Conservation (phyloP, 2,888 invertebrate genomes). For the Drosophila rubida region DNA sequence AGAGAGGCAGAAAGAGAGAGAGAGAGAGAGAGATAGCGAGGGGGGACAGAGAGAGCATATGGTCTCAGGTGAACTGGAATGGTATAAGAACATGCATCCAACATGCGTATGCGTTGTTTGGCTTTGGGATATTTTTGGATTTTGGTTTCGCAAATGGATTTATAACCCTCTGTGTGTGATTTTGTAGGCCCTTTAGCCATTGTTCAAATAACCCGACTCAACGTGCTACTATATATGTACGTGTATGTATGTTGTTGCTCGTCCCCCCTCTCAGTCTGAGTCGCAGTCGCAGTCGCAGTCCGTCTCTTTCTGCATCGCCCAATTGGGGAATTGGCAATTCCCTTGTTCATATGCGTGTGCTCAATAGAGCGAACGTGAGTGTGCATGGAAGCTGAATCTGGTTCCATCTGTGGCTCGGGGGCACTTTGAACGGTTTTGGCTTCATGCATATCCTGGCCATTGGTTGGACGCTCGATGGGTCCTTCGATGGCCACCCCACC, state of each 20-base stretch:
- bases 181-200: slow-evolving; percentile 78
- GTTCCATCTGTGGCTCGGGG: slow-evolving; percentile 42
- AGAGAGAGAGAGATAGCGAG: background rate
- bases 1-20: background rate
- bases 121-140: slow-evolving; percentile 78
- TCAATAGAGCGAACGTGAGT: slow-evolving; percentile 54
- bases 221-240: slow-evolving; percentile 9
- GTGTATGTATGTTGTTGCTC: background rate
- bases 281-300: background rate
- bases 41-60: background rate
- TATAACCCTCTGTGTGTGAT: slow-evolving; percentile 75
- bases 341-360: slow-evolving; percentile 35
- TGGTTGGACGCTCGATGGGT: background rate
- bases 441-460: background rate
- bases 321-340: slow-evolving; percentile 20
- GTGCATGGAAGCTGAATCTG: slow-evolving; percentile 18
- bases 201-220: slow-evolving; percentile 71
- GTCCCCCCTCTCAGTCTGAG: background rate
- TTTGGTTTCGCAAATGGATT: slow-evolving; percentile 79
- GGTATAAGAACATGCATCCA: slow-evolving; percentile 2
- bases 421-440: slow-evolving; percentile 15
- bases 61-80: slow-evolving; percentile 15
- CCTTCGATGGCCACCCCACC: slow-evolving; percentile 3
- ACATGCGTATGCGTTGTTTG: slow-evolving; percentile 53
- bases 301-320: slow-evolving; percentile 1